Evolutionary conservation across 2,797 vertebrate species (phyloP).

Genomic region (Tapirus indicus): DNA sequence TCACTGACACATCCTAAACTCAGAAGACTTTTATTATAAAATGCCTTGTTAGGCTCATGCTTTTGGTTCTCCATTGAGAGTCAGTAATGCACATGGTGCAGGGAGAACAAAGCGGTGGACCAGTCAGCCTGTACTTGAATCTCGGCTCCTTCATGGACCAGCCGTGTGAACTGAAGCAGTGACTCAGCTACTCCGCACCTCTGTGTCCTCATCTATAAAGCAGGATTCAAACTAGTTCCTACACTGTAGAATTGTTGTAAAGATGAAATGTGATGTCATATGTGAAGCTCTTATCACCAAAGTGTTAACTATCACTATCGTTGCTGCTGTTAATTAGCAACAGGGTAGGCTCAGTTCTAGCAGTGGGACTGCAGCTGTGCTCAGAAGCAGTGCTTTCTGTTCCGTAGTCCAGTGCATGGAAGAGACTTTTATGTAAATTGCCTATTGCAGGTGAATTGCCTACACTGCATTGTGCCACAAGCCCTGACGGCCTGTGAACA

Average conservation of each 20-base stretch:
- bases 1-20: not conserved
- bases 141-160: not conserved
- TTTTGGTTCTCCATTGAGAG: not conserved
- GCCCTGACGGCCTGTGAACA: not conserved
- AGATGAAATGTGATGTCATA: not conserved
- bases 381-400: not conserved
- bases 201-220: not conserved
- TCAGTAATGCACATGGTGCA: not conserved
- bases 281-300: not conserved
- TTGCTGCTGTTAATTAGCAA: not conserved
- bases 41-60: not conserved
- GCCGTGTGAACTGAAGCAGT: not conserved
- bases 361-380: not conserved
- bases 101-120: not conserved
- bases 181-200: not conserved
- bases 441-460: not conserved
- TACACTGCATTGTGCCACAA: not conserved
- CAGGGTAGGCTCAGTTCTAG: not conserved
- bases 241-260: not conserved
- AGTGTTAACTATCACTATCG: not conserved
- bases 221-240: not conserved
- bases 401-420: not conserved
- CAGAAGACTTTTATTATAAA: conserved; percentile 11
- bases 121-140: not conserved
- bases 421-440: not conserved